Conservation (phyloP, 1,140 invertebrate genomes). For the Rhizoglyphus robini region DNA sequence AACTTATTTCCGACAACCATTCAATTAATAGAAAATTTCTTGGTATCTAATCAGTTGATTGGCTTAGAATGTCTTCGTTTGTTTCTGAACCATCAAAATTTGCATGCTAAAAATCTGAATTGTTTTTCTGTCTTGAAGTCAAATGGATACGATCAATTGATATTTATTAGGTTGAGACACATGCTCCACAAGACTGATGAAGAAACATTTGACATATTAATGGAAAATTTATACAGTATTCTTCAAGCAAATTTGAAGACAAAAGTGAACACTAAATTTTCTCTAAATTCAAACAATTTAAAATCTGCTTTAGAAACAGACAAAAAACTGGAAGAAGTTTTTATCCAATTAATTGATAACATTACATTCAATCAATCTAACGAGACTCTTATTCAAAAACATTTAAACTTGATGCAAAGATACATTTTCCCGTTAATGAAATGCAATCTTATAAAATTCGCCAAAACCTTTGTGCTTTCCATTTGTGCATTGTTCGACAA, state of each 20-base stretch:
- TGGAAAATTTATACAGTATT: not conserved
- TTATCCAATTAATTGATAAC: not conserved
- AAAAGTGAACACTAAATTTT: not conserved
- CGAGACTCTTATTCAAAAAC: not conserved
- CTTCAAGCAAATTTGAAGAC: not conserved
- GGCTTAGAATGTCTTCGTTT: not conserved
- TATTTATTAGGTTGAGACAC: not conserved
- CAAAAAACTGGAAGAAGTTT: not conserved
- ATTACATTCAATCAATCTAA: not conserved
- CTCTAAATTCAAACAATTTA: not conserved
- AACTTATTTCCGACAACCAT: not conserved
- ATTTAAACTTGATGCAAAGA: not conserved
- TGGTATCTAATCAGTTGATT: not conserved
- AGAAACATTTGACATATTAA: not conserved
- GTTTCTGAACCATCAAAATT: not conserved
- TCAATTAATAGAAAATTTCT: not conserved
- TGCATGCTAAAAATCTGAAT: not conserved
- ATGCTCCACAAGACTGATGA: not conserved
- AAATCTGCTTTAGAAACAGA: not conserved
- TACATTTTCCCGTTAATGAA: not conserved
- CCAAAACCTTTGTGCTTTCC: not conserved
- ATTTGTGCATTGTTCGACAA: not conserved
- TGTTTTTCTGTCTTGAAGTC: not conserved
- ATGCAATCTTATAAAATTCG: not conserved
- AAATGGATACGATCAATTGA: not conserved